Conservation (phyloP, 53 echinoderm and acorn worm genomes). For the Actinopyga echinites region DNA sequence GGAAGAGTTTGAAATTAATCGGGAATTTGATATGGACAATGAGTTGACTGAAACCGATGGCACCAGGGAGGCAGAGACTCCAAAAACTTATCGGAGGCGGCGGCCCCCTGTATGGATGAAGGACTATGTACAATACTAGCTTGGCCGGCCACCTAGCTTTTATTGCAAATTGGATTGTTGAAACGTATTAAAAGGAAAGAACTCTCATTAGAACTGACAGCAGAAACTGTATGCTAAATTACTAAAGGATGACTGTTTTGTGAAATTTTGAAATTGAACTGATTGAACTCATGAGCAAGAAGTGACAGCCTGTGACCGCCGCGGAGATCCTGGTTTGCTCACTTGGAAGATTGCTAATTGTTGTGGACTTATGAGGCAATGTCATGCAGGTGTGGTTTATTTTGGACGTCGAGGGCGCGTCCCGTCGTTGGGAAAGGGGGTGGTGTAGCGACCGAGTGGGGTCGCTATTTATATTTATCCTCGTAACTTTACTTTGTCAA, state of each 20-base stretch:
- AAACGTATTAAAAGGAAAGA: background rate
- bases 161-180: background rate
- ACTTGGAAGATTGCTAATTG: too few relatives aligned
- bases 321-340: background rate
- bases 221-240: too few relatives aligned
- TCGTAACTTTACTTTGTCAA: too few relatives aligned
- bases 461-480: too few relatives aligned
- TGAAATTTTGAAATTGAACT: background rate
- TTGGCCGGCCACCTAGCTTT: slow-evolving; percentile 9
- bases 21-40: too few relatives aligned
- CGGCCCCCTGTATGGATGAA: background rate
- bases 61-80: too few relatives aligned
- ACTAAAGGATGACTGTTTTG: background rate
- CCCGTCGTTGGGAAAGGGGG: background rate
- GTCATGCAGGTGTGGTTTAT: background rate
- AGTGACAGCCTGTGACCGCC: background rate
- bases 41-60: too few relatives aligned
- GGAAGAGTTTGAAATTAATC: too few relatives aligned
- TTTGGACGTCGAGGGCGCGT: background rate
- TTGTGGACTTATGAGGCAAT: background rate
- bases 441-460: slow-evolving; percentile 1
- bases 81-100: background rate
- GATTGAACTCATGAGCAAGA: slow-evolving; percentile 1
- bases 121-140: slow-evolving; percentile 20
- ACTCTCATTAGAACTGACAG: too few relatives aligned